phyloP scores from a whole-genome alignment of 2,113 vertebrate genomes.

The Dipodomys merriami region DNA sequence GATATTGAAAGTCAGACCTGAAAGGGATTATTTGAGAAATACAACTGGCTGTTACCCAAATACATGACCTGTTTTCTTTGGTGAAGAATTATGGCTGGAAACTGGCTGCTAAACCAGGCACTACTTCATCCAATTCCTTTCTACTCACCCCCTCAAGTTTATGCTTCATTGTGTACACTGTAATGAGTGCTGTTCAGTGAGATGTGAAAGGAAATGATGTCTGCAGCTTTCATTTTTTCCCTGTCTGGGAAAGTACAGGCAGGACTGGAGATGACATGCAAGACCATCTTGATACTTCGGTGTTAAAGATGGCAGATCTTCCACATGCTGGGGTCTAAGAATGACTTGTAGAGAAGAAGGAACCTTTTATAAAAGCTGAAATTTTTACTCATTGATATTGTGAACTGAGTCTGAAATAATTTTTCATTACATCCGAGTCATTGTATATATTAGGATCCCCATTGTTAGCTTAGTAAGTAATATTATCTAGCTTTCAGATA shows the following conservation, averaged over 20 bases:
- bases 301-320: background rate
- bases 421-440: background rate
- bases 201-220: background rate
- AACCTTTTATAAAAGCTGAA: background rate
- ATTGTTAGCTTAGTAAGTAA: background rate
- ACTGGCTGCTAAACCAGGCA: background rate
- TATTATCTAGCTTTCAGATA: background rate
- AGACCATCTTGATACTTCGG: too few species aligned
- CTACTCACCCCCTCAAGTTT: background rate
- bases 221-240: background rate
- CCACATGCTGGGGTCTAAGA: background rate
- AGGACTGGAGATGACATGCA: background rate
- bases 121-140: background rate
- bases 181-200: background rate
- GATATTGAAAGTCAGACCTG: background rate
- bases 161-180: background rate
- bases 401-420: background rate
- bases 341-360: background rate
- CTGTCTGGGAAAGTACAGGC: background rate
- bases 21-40: conserved; percentile 40
- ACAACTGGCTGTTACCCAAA: background rate
- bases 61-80: background rate
- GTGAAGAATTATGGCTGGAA: background rate
- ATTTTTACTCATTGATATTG: background rate
- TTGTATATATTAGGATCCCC: background rate